Evolutionary conservation across 2,797 vertebrate genomes (phyloP), one percentile per base, ranked within the genome.

Genomic region (Nyctibius grandis): DNA sequence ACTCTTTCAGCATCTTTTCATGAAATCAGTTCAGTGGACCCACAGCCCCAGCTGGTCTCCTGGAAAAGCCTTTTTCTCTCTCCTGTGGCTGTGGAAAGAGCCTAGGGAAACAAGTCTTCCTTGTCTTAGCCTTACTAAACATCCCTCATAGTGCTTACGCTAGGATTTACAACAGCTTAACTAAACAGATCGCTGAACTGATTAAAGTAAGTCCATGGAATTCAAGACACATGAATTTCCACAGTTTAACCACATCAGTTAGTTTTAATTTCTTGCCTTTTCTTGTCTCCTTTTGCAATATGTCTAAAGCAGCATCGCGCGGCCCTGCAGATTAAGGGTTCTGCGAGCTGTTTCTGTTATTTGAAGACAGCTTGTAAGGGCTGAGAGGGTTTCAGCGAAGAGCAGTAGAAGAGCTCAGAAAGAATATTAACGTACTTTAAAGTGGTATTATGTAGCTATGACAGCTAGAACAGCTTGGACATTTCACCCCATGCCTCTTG

Each of bases 381-480:
- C n/a, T 0, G 29, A 72, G 61, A 94, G 48, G 47, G 28, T 51
- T 96, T 95, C 56, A 38, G 64, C 38, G 34, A 29, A 81, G 75
- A 77, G 61, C 18, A 29, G 47, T 77, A 53, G 64, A 91, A 50
- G 23, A 75, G 38, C 85, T 92, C 79, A 86, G 61, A 72, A 81
- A 44, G 78, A 81, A 68, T 40, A 89, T 70, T 78, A 85, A 69
- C 57, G 33, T 42, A 53, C 76, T 84, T 91, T 79, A 79, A 42
- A 76, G 82, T 9, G 65, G 57, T 86, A 63, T 91, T 93, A 44
- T 34, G 45, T 69, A 89, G 59, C 77, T 89, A 15, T 68, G 82
- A 91, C 89, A 93, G 85, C 2, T 79, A 88, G 91, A 96, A 96
- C 94, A 96, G 92, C 94, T 93, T 94, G 92, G 94, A 38, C 79